These are phyloP conservation scores for Brachionus angularis DNA, from an alignment of 1,140 invertebrate genomes.

Conservation along the genomic window DNA sequence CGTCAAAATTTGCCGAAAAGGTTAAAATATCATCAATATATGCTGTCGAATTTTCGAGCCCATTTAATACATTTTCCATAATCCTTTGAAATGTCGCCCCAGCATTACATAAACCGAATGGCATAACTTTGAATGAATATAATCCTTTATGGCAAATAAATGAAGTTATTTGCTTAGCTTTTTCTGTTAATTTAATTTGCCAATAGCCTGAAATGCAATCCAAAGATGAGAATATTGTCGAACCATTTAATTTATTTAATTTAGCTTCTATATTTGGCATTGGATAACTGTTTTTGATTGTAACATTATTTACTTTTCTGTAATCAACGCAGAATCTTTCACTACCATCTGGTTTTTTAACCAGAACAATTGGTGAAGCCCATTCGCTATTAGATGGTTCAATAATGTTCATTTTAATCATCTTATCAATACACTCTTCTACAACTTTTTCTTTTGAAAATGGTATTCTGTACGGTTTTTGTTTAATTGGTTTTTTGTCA, in stretches of 20 bases:
- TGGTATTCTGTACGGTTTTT: neutral
- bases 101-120: slow-evolving; percentile 58
- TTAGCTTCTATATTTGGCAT: slow-evolving; percentile 36
- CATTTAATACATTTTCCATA: slow-evolving; percentile 57
- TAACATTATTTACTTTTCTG: slow-evolving; percentile 15
- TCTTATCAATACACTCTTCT: slow-evolving; percentile 5
- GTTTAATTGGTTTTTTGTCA: neutral
- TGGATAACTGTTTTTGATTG: slow-evolving; percentile 19
- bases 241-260: neutral
- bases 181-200: slow-evolving; percentile 49
- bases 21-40: slow-evolving; percentile 62
- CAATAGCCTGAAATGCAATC: slow-evolving; percentile 53
- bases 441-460: slow-evolving; percentile 1
- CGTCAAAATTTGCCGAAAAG: slow-evolving; percentile 50
- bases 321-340: slow-evolving; percentile 35
- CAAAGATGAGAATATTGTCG: slow-evolving; percentile 48
- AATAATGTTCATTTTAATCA: slow-evolving; percentile 39
- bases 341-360: slow-evolving; percentile 6
- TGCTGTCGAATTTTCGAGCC: slow-evolving; percentile 44
- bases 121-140: slow-evolving; percentile 47
- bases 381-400: slow-evolving; percentile 2
- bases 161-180: slow-evolving; percentile 48
- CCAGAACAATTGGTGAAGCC: slow-evolving; percentile 27
- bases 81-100: slow-evolving; percentile 58
- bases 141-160: neutral